Percentiles rank a stretch among this genome's conserved stretches.
phyloP scores from a whole-genome alignment of 2,888 invertebrate species.

The Anoncus sp. region DNA sequence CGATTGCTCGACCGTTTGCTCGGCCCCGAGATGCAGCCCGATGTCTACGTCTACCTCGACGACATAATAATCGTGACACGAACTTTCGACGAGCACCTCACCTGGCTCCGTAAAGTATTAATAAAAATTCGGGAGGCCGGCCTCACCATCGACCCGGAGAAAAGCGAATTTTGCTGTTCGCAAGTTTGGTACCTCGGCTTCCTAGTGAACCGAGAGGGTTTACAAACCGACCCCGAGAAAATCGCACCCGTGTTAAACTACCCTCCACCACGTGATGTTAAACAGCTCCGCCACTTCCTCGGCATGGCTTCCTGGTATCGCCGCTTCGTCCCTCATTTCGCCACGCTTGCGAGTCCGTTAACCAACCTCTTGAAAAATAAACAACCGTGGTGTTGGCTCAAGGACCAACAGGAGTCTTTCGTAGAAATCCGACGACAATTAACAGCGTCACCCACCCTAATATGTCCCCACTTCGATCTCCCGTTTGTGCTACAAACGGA shows the following conservation, averaged over 20 bases:
- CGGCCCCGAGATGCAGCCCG: conserved; percentile 57
- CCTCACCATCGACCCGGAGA: conserved; percentile 40
- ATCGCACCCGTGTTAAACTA: background rate
- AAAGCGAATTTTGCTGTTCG: conserved; percentile 27
- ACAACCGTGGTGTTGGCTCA: conserved; percentile 31
- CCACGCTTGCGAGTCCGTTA: background rate
- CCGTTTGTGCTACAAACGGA: conserved; percentile 58
- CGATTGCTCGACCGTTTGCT: conserved; percentile 70
- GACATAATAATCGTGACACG: conserved; percentile 58
- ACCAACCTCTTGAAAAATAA: conserved; percentile 26
- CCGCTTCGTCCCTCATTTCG: conserved; percentile 34
- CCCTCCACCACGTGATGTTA: conserved; percentile 12
- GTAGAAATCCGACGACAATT: conserved; percentile 33
- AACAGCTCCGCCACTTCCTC: conserved; percentile 25
- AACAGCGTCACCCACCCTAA: conserved; percentile 50
- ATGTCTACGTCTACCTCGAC: conserved; percentile 59
- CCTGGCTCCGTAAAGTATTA: conserved; percentile 61
- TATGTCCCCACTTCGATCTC: conserved; percentile 58
- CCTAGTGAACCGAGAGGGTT: background rate
- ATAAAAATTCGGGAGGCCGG: conserved; percentile 69
- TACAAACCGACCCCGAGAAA: conserved; percentile 35
- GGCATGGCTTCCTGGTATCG: conserved; percentile 43
- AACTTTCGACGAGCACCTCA: conserved; percentile 55
- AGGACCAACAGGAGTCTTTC: conserved; percentile 41
- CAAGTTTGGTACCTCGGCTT: conserved; percentile 29